Base-by-base conservation (phyloP, 2,888 invertebrate genomes). In the Clivina fossor region DNA sequence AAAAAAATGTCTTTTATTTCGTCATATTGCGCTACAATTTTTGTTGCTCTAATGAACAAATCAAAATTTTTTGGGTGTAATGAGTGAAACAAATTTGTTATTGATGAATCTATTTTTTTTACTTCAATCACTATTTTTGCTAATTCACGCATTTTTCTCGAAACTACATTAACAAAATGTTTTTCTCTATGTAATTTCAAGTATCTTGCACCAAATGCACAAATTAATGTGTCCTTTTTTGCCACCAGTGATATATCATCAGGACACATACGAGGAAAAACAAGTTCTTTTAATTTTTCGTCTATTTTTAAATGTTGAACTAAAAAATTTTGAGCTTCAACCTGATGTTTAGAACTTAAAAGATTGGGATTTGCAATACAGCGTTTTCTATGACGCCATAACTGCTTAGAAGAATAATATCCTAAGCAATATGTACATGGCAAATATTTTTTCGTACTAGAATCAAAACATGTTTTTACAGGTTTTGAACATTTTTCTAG, bases 21-120 rank as follows among this genome's bases (percentile, higher is more conserved):
- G 59, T 64, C 50, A 58, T 64, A 63, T 44, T 56, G 57, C 8
- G 63, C 58, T 11, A 60, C 49, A n/a, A 18, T 59, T 57, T 60
- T 61, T 47, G 60, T 58, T 22, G 60, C 58, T n/a, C 19, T 2
- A 11, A 60, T 43, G 9, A 62, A 26, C 19, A 43, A 38, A 43
- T 63, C 57, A 51, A 58, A 63, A 54, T 58, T 56, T 38, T 55
- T 15, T 26, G 63, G 60, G 18, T 55, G 32, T 9, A 63, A 20
- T 9, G 56, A 48, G n/a, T 49, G 26, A 35, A 57, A 60, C 32
- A 61, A 22, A 24, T 44, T 47, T 44, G 50, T 59, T 7, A 62
- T 58, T 9, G 33, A 13, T 9, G 60, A 48, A 13, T 59, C 28
- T 26, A 35, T 3, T 26, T 60, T 62, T 43, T 56, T 55, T 3